A percentile compares a stretch with the other conserved stretches of the same genome.
Conservation (phyloP, 2,888 invertebrate species). For the Prenolepis imparis region DNA sequence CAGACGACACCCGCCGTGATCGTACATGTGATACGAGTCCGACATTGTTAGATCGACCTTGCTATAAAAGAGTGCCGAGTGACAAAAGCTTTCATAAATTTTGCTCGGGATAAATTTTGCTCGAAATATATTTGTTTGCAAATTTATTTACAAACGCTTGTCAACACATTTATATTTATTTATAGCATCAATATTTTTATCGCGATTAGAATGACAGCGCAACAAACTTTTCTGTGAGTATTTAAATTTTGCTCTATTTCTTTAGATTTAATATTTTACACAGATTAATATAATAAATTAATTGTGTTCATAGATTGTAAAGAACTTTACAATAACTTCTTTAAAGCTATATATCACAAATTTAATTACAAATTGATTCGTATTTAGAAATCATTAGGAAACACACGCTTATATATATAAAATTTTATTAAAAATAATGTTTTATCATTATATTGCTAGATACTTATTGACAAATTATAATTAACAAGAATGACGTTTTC, state of each 20-base stretch:
- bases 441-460: background rate
- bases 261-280: background rate
- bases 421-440: background rate
- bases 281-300: background rate
- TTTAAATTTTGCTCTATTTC: background rate
- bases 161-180: background rate
- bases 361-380: background rate
- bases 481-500: background rate
- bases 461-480: background rate
- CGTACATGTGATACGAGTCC: background rate
- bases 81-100: background rate
- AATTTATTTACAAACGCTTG: background rate
- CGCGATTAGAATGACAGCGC: background rate
- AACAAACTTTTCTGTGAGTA: conserved; percentile 40
- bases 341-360: background rate
- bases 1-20: conserved; percentile 36
- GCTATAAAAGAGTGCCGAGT: conserved; percentile 17
- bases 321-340: background rate
- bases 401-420: background rate
- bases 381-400: background rate
- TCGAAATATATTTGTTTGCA: background rate
- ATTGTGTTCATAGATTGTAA: background rate
- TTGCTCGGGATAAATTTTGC: background rate
- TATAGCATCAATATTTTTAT: background rate
- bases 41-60: background rate